Conservation (phyloP, 2,797 vertebrate genomes). For the Anas bahamensis region DNA sequence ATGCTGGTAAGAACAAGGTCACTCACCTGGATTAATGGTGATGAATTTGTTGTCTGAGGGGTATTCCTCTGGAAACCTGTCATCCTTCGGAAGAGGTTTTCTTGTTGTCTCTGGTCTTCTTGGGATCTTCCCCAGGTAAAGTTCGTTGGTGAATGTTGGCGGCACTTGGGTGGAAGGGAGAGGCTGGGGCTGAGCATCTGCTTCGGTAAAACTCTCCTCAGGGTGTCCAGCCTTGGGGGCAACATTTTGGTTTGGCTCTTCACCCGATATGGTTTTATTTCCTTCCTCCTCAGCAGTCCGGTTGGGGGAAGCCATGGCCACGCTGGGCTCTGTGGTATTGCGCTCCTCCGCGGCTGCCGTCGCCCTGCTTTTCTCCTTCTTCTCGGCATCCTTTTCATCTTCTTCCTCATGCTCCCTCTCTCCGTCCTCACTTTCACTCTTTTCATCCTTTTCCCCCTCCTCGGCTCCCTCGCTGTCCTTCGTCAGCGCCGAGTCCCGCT, state of each 20-base stretch:
- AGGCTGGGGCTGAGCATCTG: conserved; percentile 14
- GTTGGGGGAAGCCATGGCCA: conserved; percentile 36
- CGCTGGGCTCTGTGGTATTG: conserved; percentile 37
- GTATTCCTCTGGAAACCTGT: conserved; percentile 69
- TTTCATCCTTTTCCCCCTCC: conserved; percentile 81
- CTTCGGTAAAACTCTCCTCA: conserved; percentile 2
- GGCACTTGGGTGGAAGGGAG: conserved; percentile 80
- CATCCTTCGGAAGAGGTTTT: conserved; percentile 63
- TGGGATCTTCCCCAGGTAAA: conserved; percentile 60
- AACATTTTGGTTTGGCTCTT: conserved; percentile 17
- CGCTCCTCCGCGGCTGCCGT: conserved; percentile 13
- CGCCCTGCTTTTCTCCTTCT: conserved; percentile 78
- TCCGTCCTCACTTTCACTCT: conserved; percentile 81
- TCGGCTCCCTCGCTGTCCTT: conserved; percentile 80
- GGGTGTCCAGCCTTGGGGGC: conserved; percentile 42
- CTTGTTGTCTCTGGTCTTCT: conserved; percentile 58
- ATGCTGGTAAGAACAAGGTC: neutral
- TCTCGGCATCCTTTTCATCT: conserved; percentile 83
- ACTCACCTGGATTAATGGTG: conserved; percentile 84
- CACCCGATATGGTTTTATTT: conserved; percentile 78
- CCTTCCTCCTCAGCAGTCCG: conserved; percentile 80
- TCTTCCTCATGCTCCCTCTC: conserved; percentile 84
- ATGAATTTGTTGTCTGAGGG: conserved; percentile 81
- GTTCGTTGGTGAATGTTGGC: conserved; percentile 72
- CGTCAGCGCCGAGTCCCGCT: conserved; percentile 70